Evolutionary conservation across 2,113 vertebrate genomes (phyloP).

Genomic region (Chaetura pelagica): DNA sequence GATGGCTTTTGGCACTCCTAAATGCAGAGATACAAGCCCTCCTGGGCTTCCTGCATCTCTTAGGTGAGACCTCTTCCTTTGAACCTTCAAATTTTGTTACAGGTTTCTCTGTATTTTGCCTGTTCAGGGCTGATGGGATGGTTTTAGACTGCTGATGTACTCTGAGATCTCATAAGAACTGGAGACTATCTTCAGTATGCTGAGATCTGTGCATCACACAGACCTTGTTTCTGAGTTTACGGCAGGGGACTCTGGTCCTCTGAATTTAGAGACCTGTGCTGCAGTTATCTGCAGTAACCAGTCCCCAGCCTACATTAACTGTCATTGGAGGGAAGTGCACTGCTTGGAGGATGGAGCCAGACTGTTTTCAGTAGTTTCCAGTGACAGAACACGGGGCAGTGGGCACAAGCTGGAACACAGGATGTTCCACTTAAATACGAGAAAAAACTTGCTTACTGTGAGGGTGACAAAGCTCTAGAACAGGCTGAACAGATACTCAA

Average conservation of each 20-base stretch:
- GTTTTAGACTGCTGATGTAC: neutral
- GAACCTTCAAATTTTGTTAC: neutral
- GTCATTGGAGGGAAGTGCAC: neutral
- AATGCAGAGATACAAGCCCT: neutral
- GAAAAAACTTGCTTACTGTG: too few species aligned
- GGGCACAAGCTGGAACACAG: too few species aligned
- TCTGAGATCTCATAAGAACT: neutral
- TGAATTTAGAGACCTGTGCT: neutral
- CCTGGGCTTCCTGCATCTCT: neutral
- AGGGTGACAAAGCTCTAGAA: too few species aligned
- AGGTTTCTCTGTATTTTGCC: neutral
- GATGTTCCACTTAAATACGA: too few species aligned
- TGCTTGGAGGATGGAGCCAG: too few species aligned
- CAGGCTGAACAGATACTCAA: too few species aligned
- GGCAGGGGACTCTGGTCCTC: neutral
- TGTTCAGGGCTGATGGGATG: neutral
- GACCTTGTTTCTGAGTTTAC: neutral
- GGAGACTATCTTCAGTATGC: neutral
- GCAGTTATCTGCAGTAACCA: neutral
- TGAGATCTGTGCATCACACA: neutral
- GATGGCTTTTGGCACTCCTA: neutral
- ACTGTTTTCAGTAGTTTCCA: too few species aligned
- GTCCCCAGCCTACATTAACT: neutral
- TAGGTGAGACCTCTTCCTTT: neutral
- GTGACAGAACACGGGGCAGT: too few species aligned